Percentiles rank a stretch among this genome's conserved stretches.
phyloP scores from a whole-genome alignment of 2,888 invertebrate genomes.

The Tortricodes alternella region DNA sequence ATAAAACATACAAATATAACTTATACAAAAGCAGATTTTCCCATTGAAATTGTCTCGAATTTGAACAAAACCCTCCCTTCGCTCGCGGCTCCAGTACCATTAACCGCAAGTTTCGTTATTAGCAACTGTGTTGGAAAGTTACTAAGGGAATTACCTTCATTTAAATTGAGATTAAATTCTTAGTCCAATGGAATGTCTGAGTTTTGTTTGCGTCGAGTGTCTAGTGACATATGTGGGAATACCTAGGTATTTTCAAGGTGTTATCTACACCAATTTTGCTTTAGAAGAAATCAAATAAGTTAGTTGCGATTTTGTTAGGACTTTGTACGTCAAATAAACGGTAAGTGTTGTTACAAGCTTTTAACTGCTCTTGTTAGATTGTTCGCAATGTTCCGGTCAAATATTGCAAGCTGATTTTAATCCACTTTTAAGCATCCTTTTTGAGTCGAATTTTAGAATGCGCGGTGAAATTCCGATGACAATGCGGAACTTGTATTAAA shows the following conservation, averaged over 20 bases:
- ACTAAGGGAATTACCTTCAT: conserved; percentile 75
- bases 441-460: too few species aligned
- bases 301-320: too few species aligned
- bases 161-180: conserved; percentile 78
- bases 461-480: too few species aligned
- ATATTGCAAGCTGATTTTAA: too few species aligned
- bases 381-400: too few species aligned
- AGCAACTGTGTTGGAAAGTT: conserved; percentile 76
- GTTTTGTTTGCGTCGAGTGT: conserved; percentile 11
- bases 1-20: conserved; percentile 3
- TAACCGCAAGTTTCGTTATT: conserved; percentile 74
- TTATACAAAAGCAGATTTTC: conserved; percentile 74
- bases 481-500: too few species aligned
- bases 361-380: too few species aligned
- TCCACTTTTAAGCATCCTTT: conserved; percentile 34
- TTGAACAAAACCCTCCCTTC: conserved; percentile 46
- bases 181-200: conserved; percentile 62
- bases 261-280: conserved; percentile 2
- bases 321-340: too few species aligned
- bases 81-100: conserved; percentile 37
- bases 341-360: too few species aligned
- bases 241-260: conserved; percentile 13
- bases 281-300: too few species aligned
- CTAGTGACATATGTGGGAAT: conserved; percentile 21
- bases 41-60: conserved; percentile 75